phyloP scores from a whole-genome alignment of 2,888 invertebrate genomes.

The Euzetes globulus region DNA sequence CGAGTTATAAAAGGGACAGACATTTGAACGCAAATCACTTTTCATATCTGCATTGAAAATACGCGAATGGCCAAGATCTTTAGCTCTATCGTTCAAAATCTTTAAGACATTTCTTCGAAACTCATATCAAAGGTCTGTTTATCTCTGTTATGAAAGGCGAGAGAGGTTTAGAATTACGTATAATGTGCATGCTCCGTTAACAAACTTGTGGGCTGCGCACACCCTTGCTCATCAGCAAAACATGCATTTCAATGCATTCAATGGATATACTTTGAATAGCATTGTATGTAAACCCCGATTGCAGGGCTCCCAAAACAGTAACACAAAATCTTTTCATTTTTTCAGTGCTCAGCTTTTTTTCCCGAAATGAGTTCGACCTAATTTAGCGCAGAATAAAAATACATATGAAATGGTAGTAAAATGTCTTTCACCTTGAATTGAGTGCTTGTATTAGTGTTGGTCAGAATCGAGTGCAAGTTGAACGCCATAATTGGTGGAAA shows the following conservation, averaged over 20 bases:
- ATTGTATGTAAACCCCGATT: not conserved
- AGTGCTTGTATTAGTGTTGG: not conserved
- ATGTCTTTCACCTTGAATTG: constrained; percentile 27
- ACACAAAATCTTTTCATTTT: not conserved
- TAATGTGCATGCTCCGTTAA: too few species aligned
- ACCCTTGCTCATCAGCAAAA: not conserved
- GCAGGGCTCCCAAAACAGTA: not conserved
- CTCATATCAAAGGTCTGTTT: too few species aligned
- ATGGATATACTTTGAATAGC: not conserved
- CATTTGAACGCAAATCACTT: too few species aligned
- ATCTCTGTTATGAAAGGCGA: too few species aligned
- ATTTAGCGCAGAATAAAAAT: not conserved
- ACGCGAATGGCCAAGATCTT: too few species aligned
- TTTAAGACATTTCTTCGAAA: too few species aligned
- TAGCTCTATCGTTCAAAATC: too few species aligned
- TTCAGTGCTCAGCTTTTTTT: not conserved
- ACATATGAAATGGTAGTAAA: not conserved
- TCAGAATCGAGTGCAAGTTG: constrained; percentile 23
- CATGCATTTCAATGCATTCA: too few species aligned
- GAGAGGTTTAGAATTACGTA: too few species aligned
- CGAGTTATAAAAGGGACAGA: not conserved
- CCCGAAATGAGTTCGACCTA: not conserved
- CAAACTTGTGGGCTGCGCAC: not conserved
- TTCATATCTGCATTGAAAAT: too few species aligned
- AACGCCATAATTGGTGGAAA: constrained; percentile 3